phyloP scores from a whole-genome alignment of 2,797 vertebrate species.

The Pseudochirops corinnae region DNA sequence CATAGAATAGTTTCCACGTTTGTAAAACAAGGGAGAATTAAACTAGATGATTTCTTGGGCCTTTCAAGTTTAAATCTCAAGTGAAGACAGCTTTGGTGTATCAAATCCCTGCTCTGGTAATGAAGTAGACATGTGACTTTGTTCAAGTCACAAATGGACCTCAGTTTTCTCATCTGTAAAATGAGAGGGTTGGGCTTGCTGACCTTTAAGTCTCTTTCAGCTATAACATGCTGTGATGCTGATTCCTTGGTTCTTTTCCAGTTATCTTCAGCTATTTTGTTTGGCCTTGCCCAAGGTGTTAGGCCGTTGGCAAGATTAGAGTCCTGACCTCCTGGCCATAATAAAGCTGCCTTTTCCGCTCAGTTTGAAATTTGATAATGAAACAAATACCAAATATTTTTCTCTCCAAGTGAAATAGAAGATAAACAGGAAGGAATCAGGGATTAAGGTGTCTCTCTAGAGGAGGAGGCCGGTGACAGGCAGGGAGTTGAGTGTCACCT shows the following conservation, averaged over 20 bases:
- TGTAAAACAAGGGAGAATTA: not conserved
- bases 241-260: not conserved
- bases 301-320: accelerated
- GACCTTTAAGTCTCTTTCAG: not conserved
- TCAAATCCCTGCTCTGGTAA: not conserved
- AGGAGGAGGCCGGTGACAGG: conserved; percentile 81
- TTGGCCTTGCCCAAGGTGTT: not conserved
- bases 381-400: conserved; percentile 83
- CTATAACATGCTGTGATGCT: not conserved
- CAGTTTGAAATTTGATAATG: conserved; percentile 85
- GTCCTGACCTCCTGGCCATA: conserved; percentile 70
- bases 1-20: not conserved
- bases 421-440: conserved; percentile 86
- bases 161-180: not conserved
- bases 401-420: conserved; percentile 80
- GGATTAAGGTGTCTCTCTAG: conserved; percentile 84
- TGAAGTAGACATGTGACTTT: not conserved
- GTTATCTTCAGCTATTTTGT: not conserved
- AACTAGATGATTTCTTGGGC: not conserved
- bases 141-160: not conserved
- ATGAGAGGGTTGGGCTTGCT: not conserved
- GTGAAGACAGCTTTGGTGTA: not conserved
- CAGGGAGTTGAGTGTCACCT: conserved; percentile 77
- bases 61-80: not conserved
- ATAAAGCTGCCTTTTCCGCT: conserved; percentile 69